Evolutionary conservation across 1,140 invertebrate genomes (phyloP).

Genomic region (Galleria mellonella): DNA sequence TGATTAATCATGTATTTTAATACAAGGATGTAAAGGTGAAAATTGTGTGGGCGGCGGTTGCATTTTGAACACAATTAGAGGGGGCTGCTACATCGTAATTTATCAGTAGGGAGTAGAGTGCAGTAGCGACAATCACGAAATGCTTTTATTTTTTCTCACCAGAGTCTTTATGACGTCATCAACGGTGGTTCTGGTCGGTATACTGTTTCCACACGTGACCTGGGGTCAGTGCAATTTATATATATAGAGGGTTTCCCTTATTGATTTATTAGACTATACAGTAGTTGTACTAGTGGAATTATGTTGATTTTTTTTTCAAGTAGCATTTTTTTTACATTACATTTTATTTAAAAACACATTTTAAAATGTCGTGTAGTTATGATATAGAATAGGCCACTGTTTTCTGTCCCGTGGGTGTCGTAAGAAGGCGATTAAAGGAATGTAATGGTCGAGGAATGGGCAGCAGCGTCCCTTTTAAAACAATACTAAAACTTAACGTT

Average conservation of each 20-base stretch:
- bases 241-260: background rate
- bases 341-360: too few species aligned
- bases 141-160: conserved; percentile 57
- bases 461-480: too few species aligned
- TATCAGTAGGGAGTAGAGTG: conserved; percentile 23
- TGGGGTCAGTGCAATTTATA: background rate
- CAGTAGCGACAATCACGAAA: conserved; percentile 46
- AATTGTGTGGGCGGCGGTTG: background rate
- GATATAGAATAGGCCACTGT: too few species aligned
- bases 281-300: too few species aligned
- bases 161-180: conserved; percentile 47
- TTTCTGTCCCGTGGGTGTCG: too few species aligned
- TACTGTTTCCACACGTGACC: conserved; percentile 20
- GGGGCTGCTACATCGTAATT: conserved; percentile 9
- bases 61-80: conserved; percentile 23
- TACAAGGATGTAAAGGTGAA: background rate
- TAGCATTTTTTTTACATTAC: too few species aligned
- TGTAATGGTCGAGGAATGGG: too few species aligned
- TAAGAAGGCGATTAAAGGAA: too few species aligned
- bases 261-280: too few species aligned
- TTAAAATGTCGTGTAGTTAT: too few species aligned
- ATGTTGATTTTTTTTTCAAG: too few species aligned
- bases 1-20: background rate
- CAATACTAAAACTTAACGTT: too few species aligned
- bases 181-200: conserved; percentile 30